Percentiles rank a stretch among this genome's conserved stretches.
phyloP scores from a whole-genome alignment of 2,888 invertebrate genomes.

The Elysia crispata region DNA sequence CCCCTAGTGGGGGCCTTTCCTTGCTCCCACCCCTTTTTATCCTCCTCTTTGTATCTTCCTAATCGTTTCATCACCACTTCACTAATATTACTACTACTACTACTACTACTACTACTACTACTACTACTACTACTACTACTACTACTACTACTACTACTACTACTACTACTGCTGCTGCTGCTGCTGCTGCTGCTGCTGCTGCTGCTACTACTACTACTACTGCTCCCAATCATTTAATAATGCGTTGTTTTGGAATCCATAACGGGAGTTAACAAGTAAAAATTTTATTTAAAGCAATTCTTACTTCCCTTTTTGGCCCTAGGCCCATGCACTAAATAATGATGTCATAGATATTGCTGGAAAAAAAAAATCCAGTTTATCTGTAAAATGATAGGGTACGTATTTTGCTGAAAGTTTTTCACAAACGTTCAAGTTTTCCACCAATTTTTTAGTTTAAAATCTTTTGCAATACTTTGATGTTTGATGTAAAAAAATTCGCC shows the following conservation, averaged over 20 bases:
- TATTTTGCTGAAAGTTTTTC: no score
- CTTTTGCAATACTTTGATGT: no score
- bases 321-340: no score
- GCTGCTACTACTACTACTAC: background rate
- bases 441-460: no score
- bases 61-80: background rate
- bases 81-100: conserved; percentile 27
- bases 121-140: conserved; percentile 33
- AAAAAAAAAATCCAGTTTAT: no score
- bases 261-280: no score
- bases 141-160: conserved; percentile 14
- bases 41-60: background rate
- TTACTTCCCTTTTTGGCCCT: no score
- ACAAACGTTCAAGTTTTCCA: no score
- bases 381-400: no score
- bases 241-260: background rate
- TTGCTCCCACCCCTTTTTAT: background rate
- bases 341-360: no score
- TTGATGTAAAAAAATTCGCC: no score
- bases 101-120: conserved; percentile 35
- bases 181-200: background rate
- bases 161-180: background rate
- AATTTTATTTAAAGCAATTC: no score
- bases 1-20: background rate
- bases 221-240: background rate